phyloP scores from a whole-genome alignment of 2,113 vertebrate species.

The Telmatochromis sp. region DNA sequence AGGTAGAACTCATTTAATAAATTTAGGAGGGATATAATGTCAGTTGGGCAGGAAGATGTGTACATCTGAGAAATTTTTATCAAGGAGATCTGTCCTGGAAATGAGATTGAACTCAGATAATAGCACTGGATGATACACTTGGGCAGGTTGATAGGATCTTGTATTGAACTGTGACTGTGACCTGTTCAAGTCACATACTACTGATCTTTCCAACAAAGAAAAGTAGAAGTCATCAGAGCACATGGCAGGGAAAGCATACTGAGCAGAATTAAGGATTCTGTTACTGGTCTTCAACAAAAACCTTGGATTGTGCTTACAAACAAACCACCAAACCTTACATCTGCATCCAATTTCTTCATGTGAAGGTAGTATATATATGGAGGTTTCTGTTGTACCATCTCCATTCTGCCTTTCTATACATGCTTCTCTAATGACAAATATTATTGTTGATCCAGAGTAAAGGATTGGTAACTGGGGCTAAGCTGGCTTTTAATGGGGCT shows the following conservation, averaged over 20 bases:
- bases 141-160: background rate
- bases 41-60: background rate
- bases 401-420: background rate
- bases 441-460: background rate
- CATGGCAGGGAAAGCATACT: background rate
- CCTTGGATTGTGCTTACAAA: background rate
- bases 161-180: background rate
- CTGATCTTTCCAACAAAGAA: background rate
- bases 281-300: background rate
- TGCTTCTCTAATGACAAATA: background rate
- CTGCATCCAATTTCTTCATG: background rate
- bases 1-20: background rate
- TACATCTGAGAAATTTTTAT: background rate
- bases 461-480: background rate
- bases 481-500: background rate
- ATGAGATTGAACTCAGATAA: background rate
- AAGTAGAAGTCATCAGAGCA: background rate
- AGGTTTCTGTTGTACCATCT: background rate
- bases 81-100: background rate
- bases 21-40: background rate
- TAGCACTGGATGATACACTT: background rate
- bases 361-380: background rate
- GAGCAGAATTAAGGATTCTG: background rate
- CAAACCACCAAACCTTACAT: background rate
- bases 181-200: background rate